Conservation (phyloP, 1,140 invertebrate species). For the Euwallacea similis region DNA sequence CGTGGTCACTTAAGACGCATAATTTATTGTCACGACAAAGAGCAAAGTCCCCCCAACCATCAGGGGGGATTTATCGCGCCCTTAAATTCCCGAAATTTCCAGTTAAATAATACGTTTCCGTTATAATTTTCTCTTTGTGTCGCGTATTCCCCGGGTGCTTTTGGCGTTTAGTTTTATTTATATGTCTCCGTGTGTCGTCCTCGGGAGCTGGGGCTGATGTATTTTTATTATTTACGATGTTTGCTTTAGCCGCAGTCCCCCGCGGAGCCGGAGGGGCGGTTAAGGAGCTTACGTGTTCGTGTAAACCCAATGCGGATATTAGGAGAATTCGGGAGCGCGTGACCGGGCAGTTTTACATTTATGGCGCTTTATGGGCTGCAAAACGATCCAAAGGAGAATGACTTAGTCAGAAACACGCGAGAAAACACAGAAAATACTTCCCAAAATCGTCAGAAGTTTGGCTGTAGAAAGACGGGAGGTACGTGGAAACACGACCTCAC, state of each 20-base stretch:
- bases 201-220: constrained; percentile 16
- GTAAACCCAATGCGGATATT: too few species aligned
- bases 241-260: constrained; percentile 4
- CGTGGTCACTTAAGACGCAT: not conserved
- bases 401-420: too few species aligned
- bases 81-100: constrained; percentile 37
- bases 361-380: too few species aligned
- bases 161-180: constrained; percentile 34
- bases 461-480: too few species aligned
- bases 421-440: too few species aligned
- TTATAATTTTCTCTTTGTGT: constrained; percentile 39
- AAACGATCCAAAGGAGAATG: too few species aligned
- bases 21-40: constrained; percentile 5
- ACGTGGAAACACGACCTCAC: too few species aligned
- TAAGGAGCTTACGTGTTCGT: too few species aligned
- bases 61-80: constrained; percentile 30
- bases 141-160: constrained; percentile 25
- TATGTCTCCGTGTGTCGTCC: constrained; percentile 6
- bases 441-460: too few species aligned
- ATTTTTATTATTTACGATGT: constrained; percentile 25
- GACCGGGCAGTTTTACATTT: too few species aligned
- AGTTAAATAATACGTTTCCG: constrained; percentile 39
- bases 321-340: too few species aligned
- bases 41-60: not conserved
- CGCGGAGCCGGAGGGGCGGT: too few species aligned